Conservation (phyloP, 2,888 invertebrate species). For the Agrochola circellaris region DNA sequence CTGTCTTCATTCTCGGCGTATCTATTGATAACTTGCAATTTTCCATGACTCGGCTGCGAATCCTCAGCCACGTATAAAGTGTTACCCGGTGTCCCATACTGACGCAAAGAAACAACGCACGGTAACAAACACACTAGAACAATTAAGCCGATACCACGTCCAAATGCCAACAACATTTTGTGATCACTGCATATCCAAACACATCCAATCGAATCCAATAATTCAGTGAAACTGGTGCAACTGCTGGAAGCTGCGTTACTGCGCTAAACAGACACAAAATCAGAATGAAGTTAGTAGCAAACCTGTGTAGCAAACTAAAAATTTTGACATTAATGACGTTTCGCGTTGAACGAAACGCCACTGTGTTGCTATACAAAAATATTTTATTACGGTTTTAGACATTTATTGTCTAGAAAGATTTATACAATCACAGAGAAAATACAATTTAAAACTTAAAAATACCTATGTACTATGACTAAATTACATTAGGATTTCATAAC, state of each 20-base stretch:
- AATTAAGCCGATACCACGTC: conserved; percentile 79
- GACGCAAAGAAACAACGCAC: conserved; percentile 74
- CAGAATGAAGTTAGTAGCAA: conserved; percentile 48
- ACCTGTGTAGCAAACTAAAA: no score
- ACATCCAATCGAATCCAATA: conserved; percentile 75
- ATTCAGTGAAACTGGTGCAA: conserved; percentile 78
- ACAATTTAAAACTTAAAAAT: no score
- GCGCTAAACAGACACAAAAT: conserved; percentile 16
- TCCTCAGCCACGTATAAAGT: conserved; percentile 84
- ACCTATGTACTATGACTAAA: no score
- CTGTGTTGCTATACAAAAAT: conserved; percentile 20
- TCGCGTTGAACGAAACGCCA: background rate
- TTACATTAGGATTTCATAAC: no score
- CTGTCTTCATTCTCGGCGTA: conserved; percentile 68
- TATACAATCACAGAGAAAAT: no score
- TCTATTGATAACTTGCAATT: conserved; percentile 81
- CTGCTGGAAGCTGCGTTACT: conserved; percentile 70
- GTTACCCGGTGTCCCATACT: conserved; percentile 77
- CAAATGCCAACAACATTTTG: conserved; percentile 87
- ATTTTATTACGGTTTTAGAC: no score
- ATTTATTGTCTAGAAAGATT: no score
- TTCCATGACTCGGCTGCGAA: conserved; percentile 68
- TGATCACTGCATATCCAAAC: conserved; percentile 84
- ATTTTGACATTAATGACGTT: conserved; percentile 33
- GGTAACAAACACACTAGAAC: conserved; percentile 79